phyloP scores from a whole-genome alignment of 2,797 vertebrate genomes.

The Microtus agrestis region DNA sequence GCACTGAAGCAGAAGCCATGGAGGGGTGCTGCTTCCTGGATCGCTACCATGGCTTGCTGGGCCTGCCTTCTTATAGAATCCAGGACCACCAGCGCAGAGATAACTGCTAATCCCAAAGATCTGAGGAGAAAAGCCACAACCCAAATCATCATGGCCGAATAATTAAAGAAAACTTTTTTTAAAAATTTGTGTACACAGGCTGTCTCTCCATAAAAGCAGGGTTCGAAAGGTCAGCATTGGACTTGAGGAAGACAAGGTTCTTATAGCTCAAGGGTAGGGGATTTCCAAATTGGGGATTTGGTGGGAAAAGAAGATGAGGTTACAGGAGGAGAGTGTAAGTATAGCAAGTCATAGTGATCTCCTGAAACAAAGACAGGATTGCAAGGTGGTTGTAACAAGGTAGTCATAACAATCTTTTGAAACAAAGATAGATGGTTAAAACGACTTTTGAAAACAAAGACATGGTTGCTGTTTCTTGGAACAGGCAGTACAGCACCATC shows the following conservation, averaged over 20 bases:
- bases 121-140: neutral
- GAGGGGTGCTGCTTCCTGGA: neutral
- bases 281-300: neutral
- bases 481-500: neutral
- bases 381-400: neutral
- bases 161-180: neutral
- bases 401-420: neutral
- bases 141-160: neutral
- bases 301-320: neutral
- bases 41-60: neutral
- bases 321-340: neutral
- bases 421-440: neutral
- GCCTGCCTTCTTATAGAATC: neutral
- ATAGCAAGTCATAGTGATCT: neutral
- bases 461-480: neutral
- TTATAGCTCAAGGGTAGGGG: neutral
- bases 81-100: neutral
- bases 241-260: neutral
- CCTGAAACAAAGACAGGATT: neutral
- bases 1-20: neutral
- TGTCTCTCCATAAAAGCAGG: neutral
- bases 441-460: neutral
- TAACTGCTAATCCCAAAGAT: neutral
- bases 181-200: neutral
- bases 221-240: neutral